phyloP scores from a whole-genome alignment of 2,888 invertebrate species.

The Taenaris catops region DNA sequence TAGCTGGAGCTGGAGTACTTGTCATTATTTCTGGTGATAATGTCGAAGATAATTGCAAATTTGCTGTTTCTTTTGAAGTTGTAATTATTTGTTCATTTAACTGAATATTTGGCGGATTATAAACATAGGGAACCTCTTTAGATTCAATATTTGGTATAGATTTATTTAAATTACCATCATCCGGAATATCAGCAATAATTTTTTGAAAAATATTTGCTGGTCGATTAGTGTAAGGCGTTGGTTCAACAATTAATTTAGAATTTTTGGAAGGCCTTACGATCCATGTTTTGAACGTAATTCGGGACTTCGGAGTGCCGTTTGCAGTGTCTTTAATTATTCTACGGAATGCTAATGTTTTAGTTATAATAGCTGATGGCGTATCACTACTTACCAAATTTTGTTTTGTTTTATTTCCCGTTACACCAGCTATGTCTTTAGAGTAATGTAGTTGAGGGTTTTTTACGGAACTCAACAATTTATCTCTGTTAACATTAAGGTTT shows the following conservation, averaged over 20 bases:
- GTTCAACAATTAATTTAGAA: slow-evolving; percentile 42
- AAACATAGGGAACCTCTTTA: slow-evolving; percentile 7
- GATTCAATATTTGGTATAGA: neutral
- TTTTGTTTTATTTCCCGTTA: slow-evolving; percentile 44
- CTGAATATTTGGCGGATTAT: slow-evolving; percentile 27
- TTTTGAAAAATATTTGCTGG: slow-evolving; percentile 40
- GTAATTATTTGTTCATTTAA: slow-evolving; percentile 36
- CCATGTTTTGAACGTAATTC: slow-evolving; percentile 69
- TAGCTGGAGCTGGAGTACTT: slow-evolving; percentile 33
- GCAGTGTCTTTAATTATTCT: slow-evolving; percentile 51
- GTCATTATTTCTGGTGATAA: slow-evolving; percentile 19
- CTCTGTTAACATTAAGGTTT: slow-evolving; percentile 29
- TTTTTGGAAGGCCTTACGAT: slow-evolving; percentile 61
- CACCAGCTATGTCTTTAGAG: slow-evolving; percentile 35
- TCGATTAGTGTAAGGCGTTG: slow-evolving; percentile 44
- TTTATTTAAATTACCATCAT: neutral
- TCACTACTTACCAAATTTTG: slow-evolving; percentile 66
- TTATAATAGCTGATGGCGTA: slow-evolving; percentile 49
- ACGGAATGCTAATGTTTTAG: slow-evolving; percentile 59
- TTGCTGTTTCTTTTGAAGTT: slow-evolving; percentile 32
- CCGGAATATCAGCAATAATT: slow-evolving; percentile 30
- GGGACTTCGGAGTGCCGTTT: slow-evolving; percentile 51
- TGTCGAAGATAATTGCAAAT: slow-evolving; percentile 17
- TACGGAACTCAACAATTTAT: slow-evolving; percentile 42
- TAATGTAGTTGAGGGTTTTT: slow-evolving; percentile 37